Percentiles rank a stretch among this genome's conserved stretches.
phyloP scores from a whole-genome alignment of 2,888 invertebrate genomes.

The Noctua fimbriata region DNA sequence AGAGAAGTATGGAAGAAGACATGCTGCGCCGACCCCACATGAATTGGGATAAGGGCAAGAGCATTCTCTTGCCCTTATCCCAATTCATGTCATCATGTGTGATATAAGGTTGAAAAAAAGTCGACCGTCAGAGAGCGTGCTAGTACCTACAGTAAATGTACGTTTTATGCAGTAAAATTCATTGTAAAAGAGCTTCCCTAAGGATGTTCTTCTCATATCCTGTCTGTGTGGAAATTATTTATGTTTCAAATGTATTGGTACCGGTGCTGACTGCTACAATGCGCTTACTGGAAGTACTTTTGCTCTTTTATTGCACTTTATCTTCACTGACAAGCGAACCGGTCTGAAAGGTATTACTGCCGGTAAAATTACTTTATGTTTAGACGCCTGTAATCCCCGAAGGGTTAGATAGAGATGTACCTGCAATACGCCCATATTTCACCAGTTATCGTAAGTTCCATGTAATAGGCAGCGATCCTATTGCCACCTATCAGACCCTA shows the following conservation, averaged over 20 bases:
- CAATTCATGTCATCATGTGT: no score
- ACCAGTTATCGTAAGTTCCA: no score
- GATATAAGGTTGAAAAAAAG: no score
- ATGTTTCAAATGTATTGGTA: neutral
- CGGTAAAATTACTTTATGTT: neutral
- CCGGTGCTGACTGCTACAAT: neutral
- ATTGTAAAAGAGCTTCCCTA: neutral
- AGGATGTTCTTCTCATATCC: neutral
- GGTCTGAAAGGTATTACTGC: neutral
- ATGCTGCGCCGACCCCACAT: no score
- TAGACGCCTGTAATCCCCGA: neutral
- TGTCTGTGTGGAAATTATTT: slow-evolving; percentile 11
- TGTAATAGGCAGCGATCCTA: no score
- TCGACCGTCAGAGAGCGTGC: no score
- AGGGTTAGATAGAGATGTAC: no score
- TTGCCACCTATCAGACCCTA: no score
- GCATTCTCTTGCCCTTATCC: no score
- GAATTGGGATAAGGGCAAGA: no score
- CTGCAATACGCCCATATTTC: no score
- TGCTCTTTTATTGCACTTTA: slow-evolving; percentile 4
- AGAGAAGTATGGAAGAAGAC: no score
- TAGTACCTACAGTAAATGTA: neutral
- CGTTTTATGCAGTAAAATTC: neutral
- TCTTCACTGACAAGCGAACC: neutral
- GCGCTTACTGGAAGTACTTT: neutral